These are phyloP conservation scores for Macroglossus sobrinus DNA, from an alignment of 2,113 vertebrate genomes.

Conservation along the genomic window DNA sequence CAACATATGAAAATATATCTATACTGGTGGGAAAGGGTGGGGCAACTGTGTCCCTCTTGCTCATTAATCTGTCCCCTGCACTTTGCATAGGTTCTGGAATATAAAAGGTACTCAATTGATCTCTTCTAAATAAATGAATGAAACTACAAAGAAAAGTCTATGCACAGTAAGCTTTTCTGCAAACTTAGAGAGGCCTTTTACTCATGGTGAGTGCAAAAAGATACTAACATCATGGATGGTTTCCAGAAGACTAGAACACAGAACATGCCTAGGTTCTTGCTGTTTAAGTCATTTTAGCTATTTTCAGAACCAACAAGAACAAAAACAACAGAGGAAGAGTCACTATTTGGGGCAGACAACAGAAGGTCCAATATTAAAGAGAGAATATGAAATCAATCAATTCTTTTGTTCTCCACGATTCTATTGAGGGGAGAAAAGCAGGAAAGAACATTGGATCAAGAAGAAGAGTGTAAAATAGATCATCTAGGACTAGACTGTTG, in stretches of 20 bases:
- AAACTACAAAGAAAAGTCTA: background rate
- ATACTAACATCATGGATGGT: background rate
- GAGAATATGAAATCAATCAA: background rate
- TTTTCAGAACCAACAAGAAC: background rate
- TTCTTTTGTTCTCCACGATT: background rate
- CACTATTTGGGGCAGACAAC: background rate
- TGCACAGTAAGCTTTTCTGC: background rate
- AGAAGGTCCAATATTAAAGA: background rate
- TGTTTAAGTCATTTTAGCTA: background rate
- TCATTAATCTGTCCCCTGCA: background rate
- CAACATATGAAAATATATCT: background rate
- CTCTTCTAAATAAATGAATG: background rate
- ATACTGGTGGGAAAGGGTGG: background rate
- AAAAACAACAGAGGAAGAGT: background rate
- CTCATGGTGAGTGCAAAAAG: background rate
- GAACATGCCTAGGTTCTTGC: background rate
- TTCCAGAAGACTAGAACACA: background rate
- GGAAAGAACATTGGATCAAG: background rate
- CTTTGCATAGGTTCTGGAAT: background rate
- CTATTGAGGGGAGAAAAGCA: background rate
- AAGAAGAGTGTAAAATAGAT: background rate
- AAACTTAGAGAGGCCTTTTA: background rate
- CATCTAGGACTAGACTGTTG: background rate
- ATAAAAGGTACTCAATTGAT: background rate
- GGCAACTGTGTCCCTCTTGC: background rate